phyloP scores from a whole-genome alignment of 1,140 invertebrate genomes.

The Diploscapter pachys region DNA sequence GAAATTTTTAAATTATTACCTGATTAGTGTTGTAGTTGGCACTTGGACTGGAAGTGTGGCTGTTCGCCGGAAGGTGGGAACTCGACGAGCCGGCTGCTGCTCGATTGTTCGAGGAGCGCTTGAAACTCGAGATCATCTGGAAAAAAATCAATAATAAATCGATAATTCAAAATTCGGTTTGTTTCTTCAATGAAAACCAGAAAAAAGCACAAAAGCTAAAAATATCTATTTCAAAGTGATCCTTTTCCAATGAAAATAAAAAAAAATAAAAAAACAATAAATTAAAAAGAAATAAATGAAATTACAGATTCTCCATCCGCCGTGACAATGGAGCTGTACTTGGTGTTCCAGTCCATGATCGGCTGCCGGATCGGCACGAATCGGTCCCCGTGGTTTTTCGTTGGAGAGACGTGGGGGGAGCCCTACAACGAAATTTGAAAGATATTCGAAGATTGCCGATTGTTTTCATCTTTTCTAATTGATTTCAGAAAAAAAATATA shows the following conservation, averaged over 20 bases:
- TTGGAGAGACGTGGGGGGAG: conserved; percentile 24
- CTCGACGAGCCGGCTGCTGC: too few species aligned
- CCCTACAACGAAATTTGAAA: not conserved
- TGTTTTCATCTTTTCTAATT: too few species aligned
- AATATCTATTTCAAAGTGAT: not conserved
- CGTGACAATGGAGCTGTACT: conserved; percentile 38
- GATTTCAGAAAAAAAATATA: too few species aligned
- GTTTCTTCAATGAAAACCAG: not conserved
- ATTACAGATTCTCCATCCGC: not conserved
- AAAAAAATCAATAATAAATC: too few species aligned
- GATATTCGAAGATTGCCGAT: too few species aligned
- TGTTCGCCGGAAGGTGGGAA: too few species aligned
- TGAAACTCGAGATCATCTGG: not conserved
- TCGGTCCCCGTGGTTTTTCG: conserved; percentile 39
- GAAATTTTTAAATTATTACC: not conserved
- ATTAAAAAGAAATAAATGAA: not conserved
- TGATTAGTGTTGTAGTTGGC: too few species aligned
- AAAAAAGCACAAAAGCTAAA: not conserved
- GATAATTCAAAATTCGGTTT: not conserved
- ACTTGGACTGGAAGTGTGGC: too few species aligned
- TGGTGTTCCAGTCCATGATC: conserved; percentile 41
- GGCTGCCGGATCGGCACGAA: conserved; percentile 38
- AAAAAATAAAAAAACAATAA: not conserved
- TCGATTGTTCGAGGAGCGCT: too few species aligned
- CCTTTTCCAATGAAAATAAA: not conserved